Base-by-base conservation (phyloP, 1,140 invertebrate genomes). In the Caenorhabditis latens region DNA sequence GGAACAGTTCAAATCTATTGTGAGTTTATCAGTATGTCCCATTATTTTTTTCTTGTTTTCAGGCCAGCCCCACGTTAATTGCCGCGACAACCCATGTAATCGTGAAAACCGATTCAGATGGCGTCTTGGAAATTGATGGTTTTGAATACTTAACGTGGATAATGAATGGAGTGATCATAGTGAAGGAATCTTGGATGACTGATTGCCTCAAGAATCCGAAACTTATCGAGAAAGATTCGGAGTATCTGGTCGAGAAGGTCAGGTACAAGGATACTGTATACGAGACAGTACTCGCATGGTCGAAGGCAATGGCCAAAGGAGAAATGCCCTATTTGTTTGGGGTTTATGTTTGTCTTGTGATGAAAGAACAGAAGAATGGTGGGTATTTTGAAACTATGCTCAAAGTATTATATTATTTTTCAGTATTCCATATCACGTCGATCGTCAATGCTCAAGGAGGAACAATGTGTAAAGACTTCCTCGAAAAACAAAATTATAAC, bases 181-280 rank as follows among this genome's bases (percentile, higher is more conserved):
- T 79, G 14, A 79, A 79, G 53, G 71, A 79, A 4, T 21, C 19
- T 1, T 79, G 71, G 71, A 79, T 79, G 46, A 24, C 43, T 2
- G 71, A 50, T 0, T 79, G 71, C 19, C 16, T 50, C 4, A 16
- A 50, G 11, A 50, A 79, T n/a, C 4, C 8, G 46, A 50, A 79
- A 79, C 19, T 24, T 1, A 79, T 79, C 4, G 43, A n/a, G 11
- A 13, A 79, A 79, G 71, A 79, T 21, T 79, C 7, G 5, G 50
- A 79, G 0, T 79, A 79, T 16, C 9, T 79, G n/a, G 71, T 79
- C 2, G 71, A 79, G n/a, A 79, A 79, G 19, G 46, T 79, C 46
- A 79, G 24, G 19, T 79, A 79, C 46, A 50, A 50, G 7, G 46
- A 14, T 11, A 42, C 11, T 4, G 46, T 79, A n/a, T 79, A 53